A percentile compares a stretch with the other conserved stretches of the same genome.
Evolutionary conservation across 2,888 invertebrate species (phyloP).

Genomic region (Fabriciana adippe): DNA sequence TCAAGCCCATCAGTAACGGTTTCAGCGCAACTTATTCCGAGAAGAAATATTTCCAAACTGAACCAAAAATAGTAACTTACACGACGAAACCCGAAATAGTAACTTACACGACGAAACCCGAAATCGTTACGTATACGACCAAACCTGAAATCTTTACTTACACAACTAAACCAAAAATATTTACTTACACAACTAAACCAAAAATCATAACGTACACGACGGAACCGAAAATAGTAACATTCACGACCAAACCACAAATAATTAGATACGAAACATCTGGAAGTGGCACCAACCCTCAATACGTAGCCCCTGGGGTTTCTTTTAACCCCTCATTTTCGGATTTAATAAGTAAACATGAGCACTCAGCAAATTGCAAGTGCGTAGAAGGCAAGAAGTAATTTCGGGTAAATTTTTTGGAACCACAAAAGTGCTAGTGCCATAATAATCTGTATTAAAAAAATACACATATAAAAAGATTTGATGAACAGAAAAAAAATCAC

Average conservation of each 20-base stretch:
- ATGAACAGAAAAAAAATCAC: slow-evolving; percentile 24
- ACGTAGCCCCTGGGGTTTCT: slow-evolving; percentile 63
- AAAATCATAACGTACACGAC: slow-evolving; percentile 62
- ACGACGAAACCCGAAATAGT: slow-evolving; percentile 47
- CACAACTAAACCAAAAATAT: slow-evolving; percentile 46
- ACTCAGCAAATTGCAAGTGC: slow-evolving; percentile 70
- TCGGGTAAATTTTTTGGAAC: slow-evolving; percentile 1
- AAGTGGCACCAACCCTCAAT: slow-evolving; percentile 66
- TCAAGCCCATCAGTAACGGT: slow-evolving; percentile 64
- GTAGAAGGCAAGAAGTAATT: slow-evolving; percentile 62
- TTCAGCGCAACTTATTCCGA: slow-evolving; percentile 65
- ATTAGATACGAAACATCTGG: slow-evolving; percentile 72
- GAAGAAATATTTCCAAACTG: slow-evolving; percentile 67
- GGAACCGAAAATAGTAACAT: slow-evolving; percentile 61
- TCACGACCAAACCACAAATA: slow-evolving; percentile 61
- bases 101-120: slow-evolving; percentile 58
- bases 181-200: slow-evolving; percentile 49
- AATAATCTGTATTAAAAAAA: slow-evolving; percentile 42
- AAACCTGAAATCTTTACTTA: slow-evolving; percentile 45
- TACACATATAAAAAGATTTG: slow-evolving; percentile 9
- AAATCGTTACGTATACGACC: slow-evolving; percentile 45
- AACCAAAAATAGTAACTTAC: slow-evolving; percentile 49
- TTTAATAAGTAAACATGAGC: slow-evolving; percentile 60
- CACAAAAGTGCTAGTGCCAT: slow-evolving; percentile 57
- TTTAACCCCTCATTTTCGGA: slow-evolving; percentile 65